A percentile compares a stretch with the other conserved stretches of the same genome.
Evolutionary conservation across 1,140 invertebrate species (phyloP).

Genomic region (Sitophilus oryzae): DNA sequence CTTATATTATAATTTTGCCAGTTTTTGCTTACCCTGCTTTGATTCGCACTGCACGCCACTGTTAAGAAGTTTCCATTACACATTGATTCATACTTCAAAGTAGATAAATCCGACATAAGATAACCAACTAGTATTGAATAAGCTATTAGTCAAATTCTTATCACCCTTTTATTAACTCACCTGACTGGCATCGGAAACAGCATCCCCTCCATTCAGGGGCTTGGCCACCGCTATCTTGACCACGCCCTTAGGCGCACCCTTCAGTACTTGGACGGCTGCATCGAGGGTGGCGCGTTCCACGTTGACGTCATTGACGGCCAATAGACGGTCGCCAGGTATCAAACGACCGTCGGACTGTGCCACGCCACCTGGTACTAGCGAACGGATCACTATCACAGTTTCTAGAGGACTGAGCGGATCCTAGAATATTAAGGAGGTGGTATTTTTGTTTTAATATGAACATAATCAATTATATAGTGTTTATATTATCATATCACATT

Average conservation of each 20-base stretch:
- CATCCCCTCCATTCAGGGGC: conserved; percentile 69
- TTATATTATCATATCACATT: background rate
- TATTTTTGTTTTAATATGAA: too few relatives aligned
- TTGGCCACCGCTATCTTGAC: conserved; percentile 83
- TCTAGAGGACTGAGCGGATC: conserved; percentile 74
- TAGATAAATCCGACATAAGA: too few relatives aligned
- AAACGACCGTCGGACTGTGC: conserved; percentile 73
- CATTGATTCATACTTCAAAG: too few relatives aligned
- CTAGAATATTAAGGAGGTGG: too few relatives aligned
- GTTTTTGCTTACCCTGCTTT: too few relatives aligned
- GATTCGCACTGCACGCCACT: too few relatives aligned
- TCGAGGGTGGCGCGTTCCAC: conserved; percentile 72
- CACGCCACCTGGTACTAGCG: conserved; percentile 78
- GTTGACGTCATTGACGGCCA: conserved; percentile 76
- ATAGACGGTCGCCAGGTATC: conserved; percentile 77
- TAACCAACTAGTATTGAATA: too few relatives aligned
- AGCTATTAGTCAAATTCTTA: too few relatives aligned
- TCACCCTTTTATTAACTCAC: conserved; percentile 42
- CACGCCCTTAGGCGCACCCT: conserved; percentile 68
- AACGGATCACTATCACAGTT: conserved; percentile 84
- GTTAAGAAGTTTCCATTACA: too few relatives aligned
- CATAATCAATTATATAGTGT: too few relatives aligned
- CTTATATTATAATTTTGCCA: too few relatives aligned
- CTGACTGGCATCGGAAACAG: conserved; percentile 51
- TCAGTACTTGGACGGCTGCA: conserved; percentile 74